Conservation (phyloP, 2,113 vertebrate genomes). For the Anhinga anhinga region DNA sequence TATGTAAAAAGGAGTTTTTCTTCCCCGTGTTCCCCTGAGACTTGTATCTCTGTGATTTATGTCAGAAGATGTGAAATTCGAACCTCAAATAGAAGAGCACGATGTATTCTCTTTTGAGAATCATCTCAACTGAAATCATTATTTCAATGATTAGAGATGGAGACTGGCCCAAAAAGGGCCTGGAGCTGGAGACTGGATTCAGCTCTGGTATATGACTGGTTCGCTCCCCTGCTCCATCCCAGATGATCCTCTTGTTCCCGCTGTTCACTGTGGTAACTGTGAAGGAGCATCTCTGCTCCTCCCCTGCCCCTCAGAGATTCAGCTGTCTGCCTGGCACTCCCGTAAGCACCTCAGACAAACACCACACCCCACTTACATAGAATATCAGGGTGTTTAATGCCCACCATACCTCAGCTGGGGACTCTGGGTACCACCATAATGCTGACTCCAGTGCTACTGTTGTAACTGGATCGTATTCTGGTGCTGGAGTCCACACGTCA, state of each 20-base stretch:
- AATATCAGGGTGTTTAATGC: not conserved
- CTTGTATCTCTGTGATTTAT: not conserved
- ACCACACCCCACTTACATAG: too few species aligned
- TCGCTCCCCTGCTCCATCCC: not conserved
- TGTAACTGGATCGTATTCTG: not conserved
- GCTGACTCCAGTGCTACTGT: not conserved
- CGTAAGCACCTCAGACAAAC: not conserved
- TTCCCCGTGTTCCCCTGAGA: not conserved
- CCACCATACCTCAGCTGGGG: not conserved
- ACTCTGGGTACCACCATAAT: not conserved
- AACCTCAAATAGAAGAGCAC: not conserved
- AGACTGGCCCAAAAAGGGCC: not conserved
- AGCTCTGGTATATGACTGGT: not conserved
- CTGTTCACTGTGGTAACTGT: too few species aligned
- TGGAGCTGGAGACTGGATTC: not conserved
- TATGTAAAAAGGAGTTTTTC: not conserved
- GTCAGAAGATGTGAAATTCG: not conserved
- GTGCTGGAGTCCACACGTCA: not conserved
- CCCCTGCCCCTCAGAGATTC: not conserved
- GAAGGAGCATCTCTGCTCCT: not conserved
- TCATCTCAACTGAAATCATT: not conserved
- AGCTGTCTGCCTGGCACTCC: not conserved
- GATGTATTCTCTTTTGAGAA: not conserved
- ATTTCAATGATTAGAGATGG: not conserved
- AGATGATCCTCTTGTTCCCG: not conserved